Evolutionary conservation across 2,113 vertebrate species (phyloP), one percentile per base, ranked within the genome.

Genomic region (Colossoma macropomum): DNA sequence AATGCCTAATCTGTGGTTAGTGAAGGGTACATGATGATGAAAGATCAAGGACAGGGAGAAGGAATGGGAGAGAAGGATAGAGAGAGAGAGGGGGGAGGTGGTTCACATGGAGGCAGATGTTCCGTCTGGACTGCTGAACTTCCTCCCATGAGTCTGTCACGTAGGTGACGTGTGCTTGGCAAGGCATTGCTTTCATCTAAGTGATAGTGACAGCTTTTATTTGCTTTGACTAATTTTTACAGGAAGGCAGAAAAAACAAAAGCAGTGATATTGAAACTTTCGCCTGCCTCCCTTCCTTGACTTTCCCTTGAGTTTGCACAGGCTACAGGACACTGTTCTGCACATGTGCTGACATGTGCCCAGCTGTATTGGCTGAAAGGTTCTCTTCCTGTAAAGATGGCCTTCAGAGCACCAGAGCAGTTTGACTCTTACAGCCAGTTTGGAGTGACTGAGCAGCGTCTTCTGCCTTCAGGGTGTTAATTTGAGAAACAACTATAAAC

Each of bases 131-230:
- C 75, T 78, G 41, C 68, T 54, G 66, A 80, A 59, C 75, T 76
- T 82, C 79, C 82, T 84, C 79, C 52, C 30, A n/a, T 34, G 83
- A 85, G 77, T 82, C 79, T 82, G 79, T 87, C 86, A 84, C 86
- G 13, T 82, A 84, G 69, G 82, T 82, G 85, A 74, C 50, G 69
- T 77, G 63, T 71, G 56, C 54, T 70, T 50, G 54, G 28, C 68
- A 21, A 65, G 48, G 30, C 73, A 16, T 60, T 73, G 84, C 82
- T 83, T 73, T 80, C 71, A 59, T 72, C 65, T 73, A 56, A 66
- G 52, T 75, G 27, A 71, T 15, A 32, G 30, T 32, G n/a, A 82
- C 32, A 2, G 32, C 73, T 54, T 66, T 60, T 83, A 45, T 86
- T 62, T 71, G 34, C 54, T 25, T 38, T 83, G 50, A 65, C 56